Evolutionary conservation across 1,140 invertebrate genomes (phyloP).

Genomic region (Papilio dardanus): DNA sequence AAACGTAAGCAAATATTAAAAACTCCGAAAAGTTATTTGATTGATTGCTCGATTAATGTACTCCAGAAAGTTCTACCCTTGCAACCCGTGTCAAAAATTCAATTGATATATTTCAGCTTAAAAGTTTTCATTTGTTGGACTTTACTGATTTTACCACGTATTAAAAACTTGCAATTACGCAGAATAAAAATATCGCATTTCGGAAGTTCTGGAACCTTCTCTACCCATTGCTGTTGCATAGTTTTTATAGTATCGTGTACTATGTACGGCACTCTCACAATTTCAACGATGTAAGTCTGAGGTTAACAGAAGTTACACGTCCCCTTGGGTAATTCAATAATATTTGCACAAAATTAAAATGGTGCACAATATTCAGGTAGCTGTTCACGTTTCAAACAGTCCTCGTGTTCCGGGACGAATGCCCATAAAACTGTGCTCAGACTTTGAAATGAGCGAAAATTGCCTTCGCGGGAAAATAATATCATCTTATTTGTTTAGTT

Average conservation of each 20-base stretch:
- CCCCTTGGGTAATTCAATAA: background rate
- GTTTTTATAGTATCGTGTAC: too few species aligned
- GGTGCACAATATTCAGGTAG: background rate
- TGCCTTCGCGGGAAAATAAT: background rate
- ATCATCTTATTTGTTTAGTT: constrained; percentile 19
- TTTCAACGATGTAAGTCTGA: background rate
- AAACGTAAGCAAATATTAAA: background rate
- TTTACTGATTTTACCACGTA: background rate
- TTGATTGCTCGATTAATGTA: constrained; percentile 10
- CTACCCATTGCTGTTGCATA: too few species aligned
- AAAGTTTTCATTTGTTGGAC: background rate
- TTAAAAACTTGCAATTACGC: background rate
- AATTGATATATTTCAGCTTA: constrained; percentile 1
- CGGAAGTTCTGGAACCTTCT: too few species aligned
- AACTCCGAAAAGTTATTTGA: constrained; percentile 5
- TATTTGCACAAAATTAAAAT: constrained; percentile 13
- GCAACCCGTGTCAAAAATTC: constrained; percentile 20
- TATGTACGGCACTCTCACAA: background rate
- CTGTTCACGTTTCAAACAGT: constrained; percentile 6
- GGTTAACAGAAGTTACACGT: background rate
- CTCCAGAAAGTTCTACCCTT: background rate
- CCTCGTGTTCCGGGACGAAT: constrained; percentile 7
- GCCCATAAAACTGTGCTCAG: constrained; percentile 12
- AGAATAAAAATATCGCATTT: too few species aligned
- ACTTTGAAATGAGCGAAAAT: constrained; percentile 21